Conservation (phyloP, 2,888 invertebrate species). For the Germaria angustata region DNA sequence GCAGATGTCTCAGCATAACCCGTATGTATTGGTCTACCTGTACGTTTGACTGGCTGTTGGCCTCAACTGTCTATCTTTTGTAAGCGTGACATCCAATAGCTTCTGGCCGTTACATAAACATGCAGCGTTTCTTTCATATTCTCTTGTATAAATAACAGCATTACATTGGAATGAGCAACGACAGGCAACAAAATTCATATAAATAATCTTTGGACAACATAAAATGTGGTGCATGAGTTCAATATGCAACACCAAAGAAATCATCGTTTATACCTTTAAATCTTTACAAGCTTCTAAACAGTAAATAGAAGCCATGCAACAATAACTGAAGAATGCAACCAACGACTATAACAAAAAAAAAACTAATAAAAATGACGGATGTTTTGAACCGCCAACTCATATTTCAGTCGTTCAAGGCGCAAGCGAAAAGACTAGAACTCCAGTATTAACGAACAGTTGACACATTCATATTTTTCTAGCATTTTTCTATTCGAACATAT, state of each 20-base stretch:
- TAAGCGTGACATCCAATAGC: conserved; percentile 74
- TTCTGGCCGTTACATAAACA: conserved; percentile 72
- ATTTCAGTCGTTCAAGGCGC: conserved; percentile 41
- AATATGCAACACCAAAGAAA: conserved; percentile 32
- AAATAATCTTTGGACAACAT: conserved; percentile 64
- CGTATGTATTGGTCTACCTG: conserved; percentile 27
- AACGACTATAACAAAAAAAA: no score
- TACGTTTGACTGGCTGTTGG: conserved; percentile 53
- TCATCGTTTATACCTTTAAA: no score
- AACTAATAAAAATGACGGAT: conserved; percentile 57
- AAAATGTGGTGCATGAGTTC: conserved; percentile 42
- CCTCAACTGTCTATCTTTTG: conserved; percentile 53
- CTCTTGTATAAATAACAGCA: background rate
- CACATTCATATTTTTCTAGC: conserved; percentile 39
- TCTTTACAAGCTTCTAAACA: background rate
- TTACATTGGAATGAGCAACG: background rate
- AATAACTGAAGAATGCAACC: conserved; percentile 8
- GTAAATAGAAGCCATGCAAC: background rate
- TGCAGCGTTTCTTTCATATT: conserved; percentile 5
- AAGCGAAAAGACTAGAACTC: background rate
- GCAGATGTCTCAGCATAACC: background rate
- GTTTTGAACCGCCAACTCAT: conserved; percentile 65
- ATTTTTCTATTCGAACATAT: conserved; percentile 6
- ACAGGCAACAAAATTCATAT: conserved; percentile 2
- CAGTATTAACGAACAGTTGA: conserved; percentile 51